Base-by-base conservation (phyloP, 2,797 vertebrate genomes). In the Varecia variegata region DNA sequence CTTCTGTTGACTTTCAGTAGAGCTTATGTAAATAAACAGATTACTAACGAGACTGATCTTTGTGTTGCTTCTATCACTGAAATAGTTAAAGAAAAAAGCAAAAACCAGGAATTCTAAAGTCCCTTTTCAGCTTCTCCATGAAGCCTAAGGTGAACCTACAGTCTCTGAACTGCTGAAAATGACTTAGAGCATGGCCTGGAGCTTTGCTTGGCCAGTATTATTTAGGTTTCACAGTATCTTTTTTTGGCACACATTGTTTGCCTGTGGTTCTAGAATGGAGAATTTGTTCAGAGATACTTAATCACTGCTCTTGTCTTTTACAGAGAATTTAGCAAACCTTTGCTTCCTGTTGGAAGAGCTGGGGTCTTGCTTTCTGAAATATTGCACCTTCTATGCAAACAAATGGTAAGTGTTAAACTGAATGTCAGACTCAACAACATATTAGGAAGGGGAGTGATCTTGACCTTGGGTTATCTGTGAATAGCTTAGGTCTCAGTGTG, bases 341-440 rank as follows among this genome's bases (percentile, higher is more conserved):
- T 99, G 98, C 99, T 99, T 99, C 99, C 99, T 98, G 99, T 99
- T 98, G 99, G 99, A 99, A 99, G 99, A 99, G 99, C 99, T 81
- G 99, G 99, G 89, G 97, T 99, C 98, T 99, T 99, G 98, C 99
- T 99, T 98, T 99, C 99, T 98, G 99, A 99, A 99, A 99, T 99
- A 98, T 98, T 99, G 99, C 99, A 99, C 99, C 99, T 99, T 99
- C 99, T 99, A 99, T 99, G 99, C 99, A 99, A 99, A 99, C 99
- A 99, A 99, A 99, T 99, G 99, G 99, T 99, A 97, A 99, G 99
- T 97, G 60, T 35, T 5, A 2, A 52, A 85, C n/a, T 1, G 17
- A 82, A 76, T 83, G 12, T 95, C 56, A 43, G n/a, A 38, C 30
- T 94, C 71, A 83, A 45, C 15, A 85, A 20, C 35, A 1, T 85